A percentile compares a stretch with the other conserved stretches of the same genome.
These are phyloP conservation scores for Mobula birostris DNA, from an alignment of 2,113 vertebrate species.

Conservation along the genomic window DNA sequence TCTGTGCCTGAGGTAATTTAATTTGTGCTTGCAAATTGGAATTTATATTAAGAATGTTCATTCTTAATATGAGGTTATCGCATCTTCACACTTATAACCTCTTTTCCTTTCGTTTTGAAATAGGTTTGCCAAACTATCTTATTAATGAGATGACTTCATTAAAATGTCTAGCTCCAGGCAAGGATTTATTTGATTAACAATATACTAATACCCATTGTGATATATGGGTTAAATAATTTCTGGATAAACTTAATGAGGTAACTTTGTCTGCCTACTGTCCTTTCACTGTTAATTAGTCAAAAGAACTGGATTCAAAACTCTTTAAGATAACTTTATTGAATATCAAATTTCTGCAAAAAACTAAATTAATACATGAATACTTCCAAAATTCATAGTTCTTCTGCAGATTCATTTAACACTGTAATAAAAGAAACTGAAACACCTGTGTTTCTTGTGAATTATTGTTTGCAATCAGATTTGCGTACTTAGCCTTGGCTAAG, in stretches of 20 bases:
- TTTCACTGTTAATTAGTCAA: constrained; percentile 11
- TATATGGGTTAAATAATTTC: not conserved
- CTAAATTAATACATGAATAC: not conserved
- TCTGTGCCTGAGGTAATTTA: not conserved
- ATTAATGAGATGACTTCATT: not conserved
- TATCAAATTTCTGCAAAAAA: constrained; percentile 9
- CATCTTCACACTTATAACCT: not conserved
- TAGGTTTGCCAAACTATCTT: not conserved
- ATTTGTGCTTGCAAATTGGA: constrained; percentile 1
- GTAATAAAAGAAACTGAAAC: not conserved
- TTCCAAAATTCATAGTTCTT: not conserved
- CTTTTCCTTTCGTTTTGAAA: not conserved
- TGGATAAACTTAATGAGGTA: not conserved
- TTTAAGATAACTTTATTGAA: constrained; percentile 29
- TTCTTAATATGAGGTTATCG: constrained; percentile 2
- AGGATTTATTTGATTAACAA: not conserved
- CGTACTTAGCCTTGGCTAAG: not conserved
- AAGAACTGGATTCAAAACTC: not conserved
- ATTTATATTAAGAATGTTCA: not conserved
- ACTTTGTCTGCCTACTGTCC: not conserved
- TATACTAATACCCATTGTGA: not conserved
- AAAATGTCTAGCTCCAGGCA: not conserved
- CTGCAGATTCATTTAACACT: not conserved
- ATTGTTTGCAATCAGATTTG: not conserved
- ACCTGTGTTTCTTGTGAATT: constrained; percentile 5